Base-by-base conservation (phyloP, 2,888 invertebrate species). In the Baronia brevicornis region DNA sequence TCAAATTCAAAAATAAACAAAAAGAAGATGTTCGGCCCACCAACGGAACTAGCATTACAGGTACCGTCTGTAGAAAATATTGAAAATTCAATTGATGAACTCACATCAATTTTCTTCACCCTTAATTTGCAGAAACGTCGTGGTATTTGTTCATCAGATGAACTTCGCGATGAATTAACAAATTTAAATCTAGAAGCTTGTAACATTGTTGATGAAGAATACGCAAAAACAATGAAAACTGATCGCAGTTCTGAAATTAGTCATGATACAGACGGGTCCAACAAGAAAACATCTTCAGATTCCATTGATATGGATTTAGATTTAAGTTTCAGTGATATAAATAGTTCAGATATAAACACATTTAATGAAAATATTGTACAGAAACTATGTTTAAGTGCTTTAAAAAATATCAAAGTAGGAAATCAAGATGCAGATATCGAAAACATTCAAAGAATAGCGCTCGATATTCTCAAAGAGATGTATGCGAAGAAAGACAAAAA, bases 121-220 rank as follows among this genome's bases (percentile, higher is more conserved):
- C 46, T 85, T 20, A 79, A 78, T 41, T 62, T 80, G 22, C 84
- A 86, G 48, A 87, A 87, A 58, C 75, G 88, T 2, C 68, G 87
- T 32, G 87, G 86, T 4, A 87, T 88, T 46, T 87, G 86, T 54
- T 85, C 86, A 1, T 77, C 87, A 6, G 85, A 80, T 48, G 86
- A 85, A 41, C 54, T 87, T 7, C 72, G 74, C 45, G 67, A 79
- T 26, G 71, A 74, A 43, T 63, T 80, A 28, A 63, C 64, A 7
- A 72, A 75, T 48, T 48, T 75, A 15, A 71, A 71, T 46, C 38
- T 79, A 20, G 67, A 70, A 27, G 59, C 62, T 5, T 67, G 69
- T 46, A 69, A 74, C 42, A 58, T 71, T 18, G 57, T 67, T 1
- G 70, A 63, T 44, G 69, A 68, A 48, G 63, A 68, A 39, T 75